Conservation (phyloP, 2,797 vertebrate genomes). For the Cynopterus sphinx region DNA sequence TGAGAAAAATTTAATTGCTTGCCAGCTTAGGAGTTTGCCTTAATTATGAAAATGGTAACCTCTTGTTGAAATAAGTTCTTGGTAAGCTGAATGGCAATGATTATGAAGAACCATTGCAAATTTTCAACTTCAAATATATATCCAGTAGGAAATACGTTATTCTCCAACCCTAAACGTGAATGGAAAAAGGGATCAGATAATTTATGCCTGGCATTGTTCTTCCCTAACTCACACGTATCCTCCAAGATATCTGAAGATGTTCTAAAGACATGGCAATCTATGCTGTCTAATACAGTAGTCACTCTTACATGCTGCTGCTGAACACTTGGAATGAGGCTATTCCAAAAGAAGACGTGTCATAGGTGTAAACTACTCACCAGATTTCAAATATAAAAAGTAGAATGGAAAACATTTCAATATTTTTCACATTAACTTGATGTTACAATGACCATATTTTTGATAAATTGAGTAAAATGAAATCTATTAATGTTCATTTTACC, state of each 20-base stretch:
- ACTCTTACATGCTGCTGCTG: neutral
- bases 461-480: neutral
- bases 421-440: neutral
- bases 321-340: neutral
- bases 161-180: neutral
- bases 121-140: neutral
- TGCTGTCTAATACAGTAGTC: neutral
- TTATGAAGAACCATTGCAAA: neutral
- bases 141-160: neutral
- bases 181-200: neutral
- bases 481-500: neutral
- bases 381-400: neutral
- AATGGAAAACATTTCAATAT: neutral
- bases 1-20: neutral
- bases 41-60: conserved; percentile 6
- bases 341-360: neutral
- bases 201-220: neutral
- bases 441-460: neutral
- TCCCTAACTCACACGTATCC: neutral
- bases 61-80: conserved; percentile 4
- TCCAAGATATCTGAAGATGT: neutral
- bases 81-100: neutral
- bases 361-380: neutral
- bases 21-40: neutral
- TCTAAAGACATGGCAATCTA: neutral